Base-by-base conservation (phyloP, 2,888 invertebrate species). In the Cyaniris semiargus region DNA sequence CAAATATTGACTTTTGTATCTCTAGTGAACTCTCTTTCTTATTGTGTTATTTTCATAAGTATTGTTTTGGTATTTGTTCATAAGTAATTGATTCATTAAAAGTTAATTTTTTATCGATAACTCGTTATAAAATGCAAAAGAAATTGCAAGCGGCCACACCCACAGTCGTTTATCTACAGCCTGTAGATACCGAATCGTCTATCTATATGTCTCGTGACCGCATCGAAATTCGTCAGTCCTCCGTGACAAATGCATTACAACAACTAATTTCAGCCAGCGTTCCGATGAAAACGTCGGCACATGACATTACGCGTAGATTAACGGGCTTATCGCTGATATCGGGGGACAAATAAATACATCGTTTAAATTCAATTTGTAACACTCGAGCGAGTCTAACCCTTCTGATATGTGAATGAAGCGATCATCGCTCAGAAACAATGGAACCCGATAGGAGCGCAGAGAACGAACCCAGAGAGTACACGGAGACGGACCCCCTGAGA, bases 401-500 rank as follows among this genome's bases (percentile, higher is more conserved):
- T 44, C 13, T 74, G 48, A 53, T 34, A 76, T 18, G 23, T 71
- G 34, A 76, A 18, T 38, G 7, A 34, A 48, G 23, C 7, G 1
- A 66, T 60, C 21, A 23, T 66, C n/a, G 21, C n/a, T 34, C 15
- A 23, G 56, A 18, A 44, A 48, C 48, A 56, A 66, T 66, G 66
- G 66, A 18, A 27, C 18, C 66, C 13, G 18, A 34, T 10, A 71
- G 15, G n/a, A 58, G 13, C 13, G 23, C 56, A 58, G 56, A 38
- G 31, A 31, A 53, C 31, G 31, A 38, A 72, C 66, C 80, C 78
- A 72, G 80, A 82, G 81, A 85, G 70, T 83, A 80, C 27, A 80
- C 79, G 66, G 86, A 88, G 83, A 81, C 77, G 23, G 85, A 86
- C 79, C 86, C 86, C 8, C 82, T 86, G 7, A 85, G 81, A 78